A percentile compares a stretch with the other conserved stretches of the same genome.
phyloP scores from a whole-genome alignment of 2,888 invertebrate species.

The Stenodera caucasica region DNA sequence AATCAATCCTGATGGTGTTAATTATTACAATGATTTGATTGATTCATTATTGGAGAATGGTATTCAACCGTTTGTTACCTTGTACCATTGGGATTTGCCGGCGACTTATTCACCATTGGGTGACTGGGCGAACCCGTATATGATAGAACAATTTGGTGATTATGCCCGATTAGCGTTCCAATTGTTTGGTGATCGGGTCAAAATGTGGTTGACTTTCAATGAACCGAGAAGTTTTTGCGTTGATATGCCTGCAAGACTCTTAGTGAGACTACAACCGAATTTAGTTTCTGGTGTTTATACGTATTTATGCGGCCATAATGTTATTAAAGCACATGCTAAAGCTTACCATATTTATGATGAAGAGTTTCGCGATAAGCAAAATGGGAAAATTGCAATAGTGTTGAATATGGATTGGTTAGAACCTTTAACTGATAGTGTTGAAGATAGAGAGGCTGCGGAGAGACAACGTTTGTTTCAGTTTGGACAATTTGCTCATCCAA shows the following conservation, averaged over 20 bases:
- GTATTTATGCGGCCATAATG: conserved; percentile 65
- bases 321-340: conserved; percentile 65
- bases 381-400: conserved; percentile 59
- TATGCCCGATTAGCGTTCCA: conserved; percentile 57
- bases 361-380: conserved; percentile 59
- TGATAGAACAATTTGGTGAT: conserved; percentile 60
- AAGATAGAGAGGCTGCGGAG: conserved; percentile 63
- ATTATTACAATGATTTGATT: conserved; percentile 75
- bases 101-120: conserved; percentile 54
- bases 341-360: conserved; percentile 64
- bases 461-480: conserved; percentile 33
- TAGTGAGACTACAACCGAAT: conserved; percentile 45
- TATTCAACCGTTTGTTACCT: conserved; percentile 60
- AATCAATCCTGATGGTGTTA: conserved; percentile 56
- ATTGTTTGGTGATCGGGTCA: conserved; percentile 42
- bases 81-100: conserved; percentile 62
- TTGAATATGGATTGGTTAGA: conserved; percentile 66
- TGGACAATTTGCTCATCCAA: conserved; percentile 57
- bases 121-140: conserved; percentile 58
- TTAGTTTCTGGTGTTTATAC: conserved; percentile 59
- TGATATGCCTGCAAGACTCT: conserved; percentile 44
- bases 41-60: conserved; percentile 59
- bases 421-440: conserved; percentile 59
- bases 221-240: conserved; percentile 54
- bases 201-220: conserved; percentile 60